Evolutionary conservation across 2,888 invertebrate genomes (phyloP).

Genomic region (Ophioninae sp.): DNA sequence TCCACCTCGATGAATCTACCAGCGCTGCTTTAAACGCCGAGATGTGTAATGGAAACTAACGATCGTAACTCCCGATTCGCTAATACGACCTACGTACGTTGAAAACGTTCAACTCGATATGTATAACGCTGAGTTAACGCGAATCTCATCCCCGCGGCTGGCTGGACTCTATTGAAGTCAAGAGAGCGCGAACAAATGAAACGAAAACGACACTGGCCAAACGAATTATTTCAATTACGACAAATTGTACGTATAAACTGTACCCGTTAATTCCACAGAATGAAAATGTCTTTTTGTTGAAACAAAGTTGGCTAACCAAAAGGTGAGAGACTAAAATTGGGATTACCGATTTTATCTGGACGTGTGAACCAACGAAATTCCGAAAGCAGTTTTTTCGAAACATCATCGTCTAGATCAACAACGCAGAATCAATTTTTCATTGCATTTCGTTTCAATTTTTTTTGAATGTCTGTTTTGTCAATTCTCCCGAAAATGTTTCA

Average conservation of each 20-base stretch:
- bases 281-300: too few relatives aligned
- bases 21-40: neutral
- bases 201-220: slow-evolving; percentile 11
- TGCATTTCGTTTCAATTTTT: too few relatives aligned
- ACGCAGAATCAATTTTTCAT: too few relatives aligned
- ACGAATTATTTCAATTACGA: neutral
- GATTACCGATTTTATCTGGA: too few relatives aligned
- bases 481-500: too few relatives aligned
- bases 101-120: neutral
- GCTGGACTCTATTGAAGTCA: slow-evolving; percentile 17
- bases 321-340: too few relatives aligned
- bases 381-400: too few relatives aligned
- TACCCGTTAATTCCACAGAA: neutral
- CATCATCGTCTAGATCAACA: too few relatives aligned
- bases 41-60: slow-evolving; percentile 34
- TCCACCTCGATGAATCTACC: slow-evolving; percentile 16
- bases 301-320: too few relatives aligned
- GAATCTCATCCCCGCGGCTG: slow-evolving; percentile 20
- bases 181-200: slow-evolving; percentile 25
- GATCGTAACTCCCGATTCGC: slow-evolving; percentile 3
- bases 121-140: neutral
- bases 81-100: neutral
- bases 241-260: neutral
- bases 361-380: too few relatives aligned
- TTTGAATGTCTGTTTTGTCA: too few relatives aligned